A percentile compares a stretch with the other conserved stretches of the same genome.
These are phyloP conservation scores for Chaetodon auriga DNA, from an alignment of 2,113 vertebrate genomes.

Conservation along the genomic window DNA sequence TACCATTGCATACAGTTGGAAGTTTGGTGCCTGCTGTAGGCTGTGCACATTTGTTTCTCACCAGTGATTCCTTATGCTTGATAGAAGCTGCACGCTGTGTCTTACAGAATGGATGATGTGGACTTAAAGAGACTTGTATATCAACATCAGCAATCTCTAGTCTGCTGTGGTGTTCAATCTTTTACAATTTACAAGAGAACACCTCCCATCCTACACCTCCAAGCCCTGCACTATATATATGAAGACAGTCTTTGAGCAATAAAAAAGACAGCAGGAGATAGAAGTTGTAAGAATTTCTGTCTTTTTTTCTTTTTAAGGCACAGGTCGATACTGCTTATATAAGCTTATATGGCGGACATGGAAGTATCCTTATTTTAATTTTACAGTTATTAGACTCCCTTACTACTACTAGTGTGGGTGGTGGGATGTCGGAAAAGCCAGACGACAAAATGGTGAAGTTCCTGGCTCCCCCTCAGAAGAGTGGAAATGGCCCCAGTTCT, in stretches of 20 bases:
- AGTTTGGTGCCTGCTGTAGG: conserved; percentile 55
- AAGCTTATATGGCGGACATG: conserved; percentile 66
- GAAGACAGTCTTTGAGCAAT: conserved; percentile 65
- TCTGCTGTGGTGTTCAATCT: conserved; percentile 75
- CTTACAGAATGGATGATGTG: conserved; percentile 84
- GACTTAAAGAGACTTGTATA: conserved; percentile 74
- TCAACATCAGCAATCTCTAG: conserved; percentile 68
- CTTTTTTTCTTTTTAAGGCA: conserved; percentile 45
- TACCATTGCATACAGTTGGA: conserved; percentile 40
- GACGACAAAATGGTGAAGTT: conserved; percentile 86
- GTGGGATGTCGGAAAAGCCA: conserved; percentile 87
- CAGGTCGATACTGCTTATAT: conserved; percentile 28
- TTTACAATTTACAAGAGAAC: conserved; percentile 79
- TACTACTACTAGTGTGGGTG: conserved; percentile 74
- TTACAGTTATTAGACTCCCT: conserved; percentile 66
- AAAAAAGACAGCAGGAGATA: conserved; percentile 33
- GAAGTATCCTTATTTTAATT: conserved; percentile 69
- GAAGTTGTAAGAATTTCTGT: conserved; percentile 40
- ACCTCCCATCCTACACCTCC: conserved; percentile 74
- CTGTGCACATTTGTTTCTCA: conserved; percentile 48
- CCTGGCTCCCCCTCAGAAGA: conserved; percentile 87
- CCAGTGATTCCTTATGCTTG: conserved; percentile 77
- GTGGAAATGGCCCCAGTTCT: conserved; percentile 91
- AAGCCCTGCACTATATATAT: conserved; percentile 66
- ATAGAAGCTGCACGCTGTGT: conserved; percentile 62